Evolutionary conservation across 2,113 vertebrate species (phyloP), one percentile per base, ranked within the genome.

Genomic region (Megaceryle maxima): DNA sequence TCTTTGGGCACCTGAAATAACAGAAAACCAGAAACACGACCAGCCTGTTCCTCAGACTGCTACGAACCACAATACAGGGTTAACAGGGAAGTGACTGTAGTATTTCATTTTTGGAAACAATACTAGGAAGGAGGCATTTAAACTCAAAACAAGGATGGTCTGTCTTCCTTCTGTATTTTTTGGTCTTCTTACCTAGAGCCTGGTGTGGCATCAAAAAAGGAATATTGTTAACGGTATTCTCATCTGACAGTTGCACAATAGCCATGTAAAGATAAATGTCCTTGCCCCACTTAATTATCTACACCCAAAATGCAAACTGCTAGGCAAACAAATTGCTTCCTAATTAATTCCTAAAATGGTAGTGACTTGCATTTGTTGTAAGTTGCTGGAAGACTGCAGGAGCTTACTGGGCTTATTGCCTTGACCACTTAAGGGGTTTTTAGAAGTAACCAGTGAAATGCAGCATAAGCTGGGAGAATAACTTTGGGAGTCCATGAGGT

Each of bases 61-160:
- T 78, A 2, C 1, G 1, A 88, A 60, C 63, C 39, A 33, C 56
- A 64, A 2, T 50, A 64, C 41, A 84, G 74, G 55, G 82, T 94
- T 95, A 96, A 93, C 2, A 8, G 80, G 93, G 79, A 91, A 94
- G 37, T 78, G 76, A 83, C 76, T 90, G 63, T 81, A 86, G 53
- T 55, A 60, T 81, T 90, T 95, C 6, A 77, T 95, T 94, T 94
- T 94, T 79, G 62, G 73, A 95, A 90, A 96, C 87, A 96, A 96
- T 94, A 95, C 76, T 90, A 90, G 91, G 95, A 94, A 95, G 82
- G 83, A 95, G 84, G n/a, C 62, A 74, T 94, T 96, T 86, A 78
- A 86, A 91, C 53, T 87, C 78, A 70, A 92, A 94, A 79, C 70
- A 95, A 94, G 68, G 75, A 73, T 92, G 51, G 44, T 92, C 24